phyloP scores from a whole-genome alignment of 2,888 invertebrate species.

The Theretra japonica region DNA sequence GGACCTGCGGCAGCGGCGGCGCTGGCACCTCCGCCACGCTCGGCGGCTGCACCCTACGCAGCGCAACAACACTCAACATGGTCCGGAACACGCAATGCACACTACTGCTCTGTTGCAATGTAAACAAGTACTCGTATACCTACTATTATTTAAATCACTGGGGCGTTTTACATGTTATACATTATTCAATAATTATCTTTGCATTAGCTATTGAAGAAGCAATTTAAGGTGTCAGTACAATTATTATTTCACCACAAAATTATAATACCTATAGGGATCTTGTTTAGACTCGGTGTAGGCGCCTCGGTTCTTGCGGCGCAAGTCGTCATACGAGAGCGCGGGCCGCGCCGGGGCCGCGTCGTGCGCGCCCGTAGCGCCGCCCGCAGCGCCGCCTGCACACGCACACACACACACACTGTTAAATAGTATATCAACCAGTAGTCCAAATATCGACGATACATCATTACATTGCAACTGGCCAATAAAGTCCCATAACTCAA shows the following conservation, averaged over 20 bases:
- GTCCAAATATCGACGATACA: not conserved
- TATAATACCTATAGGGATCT: slow-evolving; percentile 76
- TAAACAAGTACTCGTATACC: too few species aligned
- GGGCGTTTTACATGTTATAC: too few species aligned
- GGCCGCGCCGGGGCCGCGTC: slow-evolving; percentile 50
- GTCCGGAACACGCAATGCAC: not conserved
- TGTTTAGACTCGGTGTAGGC: slow-evolving; percentile 79
- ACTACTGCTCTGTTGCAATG: not conserved
- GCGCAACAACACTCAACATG: not conserved
- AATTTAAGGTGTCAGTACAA: too few species aligned
- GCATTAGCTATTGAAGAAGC: too few species aligned
- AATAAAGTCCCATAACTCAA: too few species aligned
- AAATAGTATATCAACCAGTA: not conserved
- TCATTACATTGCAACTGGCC: not conserved
- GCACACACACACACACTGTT: not conserved
- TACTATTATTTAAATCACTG: too few species aligned
- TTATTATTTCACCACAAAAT: not conserved
- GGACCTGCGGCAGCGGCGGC: not conserved
- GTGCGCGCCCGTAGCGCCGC: not conserved
- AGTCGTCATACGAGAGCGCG: slow-evolving; percentile 88
- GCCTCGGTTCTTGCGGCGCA: slow-evolving; percentile 88
- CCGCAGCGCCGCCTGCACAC: not conserved
- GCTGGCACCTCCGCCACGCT: not conserved
- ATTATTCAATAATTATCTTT: too few species aligned
- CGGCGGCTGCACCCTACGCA: slow-evolving; percentile 58